Percentiles rank a stretch among this genome's conserved stretches.
Conservation (phyloP, 2,888 invertebrate genomes). For the Drosophila suboccidentalis region DNA sequence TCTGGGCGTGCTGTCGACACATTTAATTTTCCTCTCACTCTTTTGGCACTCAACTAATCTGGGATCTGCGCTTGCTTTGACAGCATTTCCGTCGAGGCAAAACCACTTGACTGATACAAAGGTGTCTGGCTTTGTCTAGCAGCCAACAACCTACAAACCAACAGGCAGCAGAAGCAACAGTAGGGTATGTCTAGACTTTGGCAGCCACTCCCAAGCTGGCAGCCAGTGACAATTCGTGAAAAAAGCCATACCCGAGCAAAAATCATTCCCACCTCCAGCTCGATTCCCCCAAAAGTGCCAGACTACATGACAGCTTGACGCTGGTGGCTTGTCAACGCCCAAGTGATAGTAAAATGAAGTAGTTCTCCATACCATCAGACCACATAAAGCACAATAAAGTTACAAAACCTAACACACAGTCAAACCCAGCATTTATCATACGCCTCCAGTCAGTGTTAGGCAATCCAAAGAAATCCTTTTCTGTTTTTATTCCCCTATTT, state of each 20-base stretch:
- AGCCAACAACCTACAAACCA: conserved; percentile 21
- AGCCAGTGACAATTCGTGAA: conserved; percentile 39
- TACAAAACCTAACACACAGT: conserved; percentile 15
- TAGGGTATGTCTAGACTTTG: conserved; percentile 63
- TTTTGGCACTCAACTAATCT: conserved; percentile 61
- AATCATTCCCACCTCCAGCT: background rate
- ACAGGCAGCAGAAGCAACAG: conserved; percentile 9
- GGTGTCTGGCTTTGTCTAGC: conserved; percentile 63
- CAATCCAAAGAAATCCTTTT: conserved; percentile 32
- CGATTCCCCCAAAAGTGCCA: conserved; percentile 25
- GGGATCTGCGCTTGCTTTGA: conserved; percentile 74
- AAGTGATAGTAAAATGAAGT: conserved; percentile 77
- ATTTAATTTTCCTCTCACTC: conserved; percentile 60
- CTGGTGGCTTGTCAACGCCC: conserved; percentile 66
- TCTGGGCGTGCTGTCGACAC: conserved; percentile 64
- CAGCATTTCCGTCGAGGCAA: conserved; percentile 64
- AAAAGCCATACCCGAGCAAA: conserved; percentile 3
- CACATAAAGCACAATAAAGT: conserved; percentile 18
- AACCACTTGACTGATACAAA: conserved; percentile 71
- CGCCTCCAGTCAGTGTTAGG: conserved; percentile 23
- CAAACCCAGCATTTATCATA: conserved; percentile 65
- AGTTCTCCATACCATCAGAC: conserved; percentile 14
- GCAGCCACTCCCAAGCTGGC: conserved; percentile 39
- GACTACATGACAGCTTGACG: conserved; percentile 51
- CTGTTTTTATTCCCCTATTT: conserved; percentile 31